Evolutionary conservation across 2,113 vertebrate species (phyloP), one percentile per base, ranked within the genome.

Genomic region (Marmota flaviventris): DNA sequence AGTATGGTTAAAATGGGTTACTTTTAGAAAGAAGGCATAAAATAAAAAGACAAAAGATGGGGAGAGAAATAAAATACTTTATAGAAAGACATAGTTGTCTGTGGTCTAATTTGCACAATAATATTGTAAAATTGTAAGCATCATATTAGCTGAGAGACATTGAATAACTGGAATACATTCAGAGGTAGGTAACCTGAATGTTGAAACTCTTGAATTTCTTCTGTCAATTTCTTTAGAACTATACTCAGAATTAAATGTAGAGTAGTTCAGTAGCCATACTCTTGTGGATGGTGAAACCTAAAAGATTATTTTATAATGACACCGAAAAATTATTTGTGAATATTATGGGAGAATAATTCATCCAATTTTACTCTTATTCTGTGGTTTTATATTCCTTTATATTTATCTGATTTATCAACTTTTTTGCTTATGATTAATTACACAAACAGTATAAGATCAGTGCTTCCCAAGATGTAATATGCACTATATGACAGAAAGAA

Each of bases 121-220:
- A 18, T 87, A 61, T 53, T 75, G 37, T 88, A 91, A 91, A 77
- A 82, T 56, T 34, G 22, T 86, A 94, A 91, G 20, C 39, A 42
- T 42, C 11, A 27, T 69, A 93, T 81, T 91, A 89, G 8, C 61
- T 87, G 91, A 93, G 42, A 32, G 20, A 73, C 56, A 89, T 32
- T 95, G 69, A 95, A 96, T 94, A 93, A 63, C 10, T 86, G 29
- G 48, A 93, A 77, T 91, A 42, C 13, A 48, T 88, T 88, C 18
- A 96, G 45, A 70, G 45, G 39, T 69, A 69, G 84, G 42, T 94
- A 45, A 51, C 53, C 39, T 65, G 8, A 14, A 81, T 91, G 29
- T 72, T 72, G 45, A 85, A 42, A 81, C 25, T 77, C 13, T 76
- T 93, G 34, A 88, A 89, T 83, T 82, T 93, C 37, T 89, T 29